Evolutionary conservation across 1,140 invertebrate species (phyloP).

Genomic region (Apis florea): DNA sequence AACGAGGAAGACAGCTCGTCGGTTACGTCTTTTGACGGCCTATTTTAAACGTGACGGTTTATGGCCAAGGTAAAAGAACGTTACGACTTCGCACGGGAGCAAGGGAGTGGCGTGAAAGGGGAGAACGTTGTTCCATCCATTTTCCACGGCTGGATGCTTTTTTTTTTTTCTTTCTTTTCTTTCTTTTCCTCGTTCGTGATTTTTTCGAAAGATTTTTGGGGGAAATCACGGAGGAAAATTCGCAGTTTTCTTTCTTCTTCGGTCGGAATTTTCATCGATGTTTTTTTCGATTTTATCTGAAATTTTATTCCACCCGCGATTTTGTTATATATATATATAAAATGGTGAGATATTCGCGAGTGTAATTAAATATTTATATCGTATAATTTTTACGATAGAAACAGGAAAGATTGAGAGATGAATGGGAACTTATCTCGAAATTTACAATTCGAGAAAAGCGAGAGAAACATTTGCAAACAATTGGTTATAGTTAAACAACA

Average conservation of each 20-base stretch:
- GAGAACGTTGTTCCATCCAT: no score
- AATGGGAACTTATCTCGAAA: background rate
- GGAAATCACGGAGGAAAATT: no score
- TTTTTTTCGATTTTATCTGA: no score
- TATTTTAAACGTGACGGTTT: background rate
- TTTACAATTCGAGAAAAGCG: background rate
- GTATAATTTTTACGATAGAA: no score
- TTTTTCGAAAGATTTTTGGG: no score
- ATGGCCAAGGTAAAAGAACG: slow-evolving; percentile 16
- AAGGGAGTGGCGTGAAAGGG: no score
- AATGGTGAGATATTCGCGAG: no score
- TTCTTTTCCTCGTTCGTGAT: no score
- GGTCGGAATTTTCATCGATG: background rate
- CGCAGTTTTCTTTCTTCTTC: background rate
- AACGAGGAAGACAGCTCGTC: background rate
- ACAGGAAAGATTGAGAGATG: no score
- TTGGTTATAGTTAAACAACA: background rate
- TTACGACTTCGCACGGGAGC: background rate
- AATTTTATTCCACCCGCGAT: background rate
- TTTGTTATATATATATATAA: background rate
- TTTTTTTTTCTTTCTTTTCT: no score
- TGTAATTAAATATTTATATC: no score
- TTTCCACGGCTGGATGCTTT: no score
- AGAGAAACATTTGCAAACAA: background rate
- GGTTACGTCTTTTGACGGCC: background rate